Evolutionary conservation across 1,140 invertebrate species (phyloP), one percentile per base, ranked within the genome.

Genomic region (Steinernema feltiae): DNA sequence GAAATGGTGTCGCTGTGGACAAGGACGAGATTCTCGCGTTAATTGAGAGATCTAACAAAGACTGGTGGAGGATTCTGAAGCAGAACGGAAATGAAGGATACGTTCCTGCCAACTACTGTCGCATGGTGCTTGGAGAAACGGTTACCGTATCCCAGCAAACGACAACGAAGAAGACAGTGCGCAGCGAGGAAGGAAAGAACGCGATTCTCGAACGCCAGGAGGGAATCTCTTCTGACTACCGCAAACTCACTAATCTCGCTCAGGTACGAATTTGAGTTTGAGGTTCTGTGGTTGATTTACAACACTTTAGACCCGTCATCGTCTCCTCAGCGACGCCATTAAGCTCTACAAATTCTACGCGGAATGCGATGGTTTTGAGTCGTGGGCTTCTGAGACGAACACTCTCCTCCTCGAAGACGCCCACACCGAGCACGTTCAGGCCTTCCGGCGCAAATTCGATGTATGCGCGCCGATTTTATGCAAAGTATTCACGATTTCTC

Each of bases 41-140:
- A 0, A 89, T 98, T 69, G 94, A 92, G 82, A 95, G 96, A 88
- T 97, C 94, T 0, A 98, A 98, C 87, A 90, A 91, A 0, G 97
- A 99, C 87, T 99, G 97, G 96, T 99, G 97, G 97, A 94, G 93
- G 82, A 93, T 98, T 1, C 89, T 94, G 17, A 97, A 95, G 88
- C 90, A 90, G 0, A 93, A 94, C 84, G 92, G 94, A 0, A 72
- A 75, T 1, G 95, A 98, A 84, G 96, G 96, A 15, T 99, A 97
- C 88, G 95, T 97, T 0, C 97, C 97, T 0, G 94, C 95, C 0
- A 98, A 97, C 87, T 98, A 98, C 87, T 94, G 98, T 0, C 90
- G 92, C 30, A 94, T 97, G 87, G 91, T 97, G 63, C 74, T 94
- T 95, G 79, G 93, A 93, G 0, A 92, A 94, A 82, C 0, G 76